Evolutionary conservation across 2,888 invertebrate species (phyloP), one percentile per base, ranked within the genome.

Genomic region (Baronia brevicornis): DNA sequence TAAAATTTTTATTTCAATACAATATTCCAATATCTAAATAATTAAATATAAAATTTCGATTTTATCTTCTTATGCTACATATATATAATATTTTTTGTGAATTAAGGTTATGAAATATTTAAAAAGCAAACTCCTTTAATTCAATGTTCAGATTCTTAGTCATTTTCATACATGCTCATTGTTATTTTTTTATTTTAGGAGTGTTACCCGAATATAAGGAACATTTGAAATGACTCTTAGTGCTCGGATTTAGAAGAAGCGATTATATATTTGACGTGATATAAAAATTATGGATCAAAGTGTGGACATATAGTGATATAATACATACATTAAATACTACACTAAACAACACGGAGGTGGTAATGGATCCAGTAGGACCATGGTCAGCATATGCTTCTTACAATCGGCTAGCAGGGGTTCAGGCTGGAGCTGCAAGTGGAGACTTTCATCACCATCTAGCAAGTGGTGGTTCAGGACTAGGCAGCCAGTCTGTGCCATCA

Each of bases 341-440:
- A 59, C 44, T 60, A 54, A 59, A 69, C 64, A 75, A 62, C 69
- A 78, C 80, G 74, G 68, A 82, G 80, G 71, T 82, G 86, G 85
- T 85, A 84, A 94, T 94, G 94, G 94, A 94, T 90, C 94, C 94
- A 72, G 92, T 92, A 77, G 93, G 92, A 85, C 93, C 94, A 86
- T 94, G 94, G 94, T 89, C 90, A 69, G 90, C 90, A 69, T 91
- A 91, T 78, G 87, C 90, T 68, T 90, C 92, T 54, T 94, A 94
- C 87, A 93, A 93, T 85, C 91, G 94, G 60, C 85, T 94, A 74
- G 88, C 91, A 50, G 88, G 89, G 54, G 89, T 90, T 50, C 89
- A 90, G 68, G 86, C 90, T 55, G 87, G 89, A 67, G 84, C 90
- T 69, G 84, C 89, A 61, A 85, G 88, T 73, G 87, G 88, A 57